Conservation (phyloP, 1,140 invertebrate genomes). For the Nasonia longicornis region DNA sequence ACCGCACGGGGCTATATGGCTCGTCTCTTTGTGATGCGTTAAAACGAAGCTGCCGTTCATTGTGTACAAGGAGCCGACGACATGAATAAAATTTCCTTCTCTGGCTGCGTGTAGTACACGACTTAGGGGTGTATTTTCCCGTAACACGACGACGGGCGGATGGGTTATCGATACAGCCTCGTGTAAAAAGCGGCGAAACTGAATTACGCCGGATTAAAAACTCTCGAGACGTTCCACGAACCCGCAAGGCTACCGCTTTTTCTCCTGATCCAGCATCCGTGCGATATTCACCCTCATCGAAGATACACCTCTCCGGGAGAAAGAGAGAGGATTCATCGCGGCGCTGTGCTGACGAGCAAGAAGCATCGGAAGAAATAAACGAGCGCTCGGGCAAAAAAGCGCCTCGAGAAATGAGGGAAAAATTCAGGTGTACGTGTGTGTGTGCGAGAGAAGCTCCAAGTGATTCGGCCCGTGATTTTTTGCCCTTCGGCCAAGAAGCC, state of each 20-base stretch:
- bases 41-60: constrained; percentile 30
- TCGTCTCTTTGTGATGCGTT: constrained; percentile 6
- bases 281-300: constrained; percentile 8
- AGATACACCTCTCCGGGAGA: background rate
- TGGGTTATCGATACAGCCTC: too few relatives aligned
- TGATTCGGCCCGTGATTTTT: constrained; percentile 32
- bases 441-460: constrained; percentile 29
- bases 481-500: constrained; percentile 15
- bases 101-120: background rate
- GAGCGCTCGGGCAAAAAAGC: background rate
- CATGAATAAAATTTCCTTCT: constrained; percentile 14
- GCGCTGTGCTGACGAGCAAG: background rate
- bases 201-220: too few relatives aligned
- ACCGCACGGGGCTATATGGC: background rate
- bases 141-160: background rate
- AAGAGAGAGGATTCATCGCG: background rate
- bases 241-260: too few relatives aligned
- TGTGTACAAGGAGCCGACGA: background rate
- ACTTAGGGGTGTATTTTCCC: background rate
- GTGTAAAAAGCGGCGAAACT: too few relatives aligned
- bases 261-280: too few relatives aligned
- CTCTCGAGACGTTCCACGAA: too few relatives aligned
- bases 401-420: constrained; percentile 12
- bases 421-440: constrained; percentile 25
- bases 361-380: background rate